These are phyloP conservation scores for Thaumatotibia leucotreta DNA, from an alignment of 1,140 invertebrate genomes.

Conservation along the genomic window DNA sequence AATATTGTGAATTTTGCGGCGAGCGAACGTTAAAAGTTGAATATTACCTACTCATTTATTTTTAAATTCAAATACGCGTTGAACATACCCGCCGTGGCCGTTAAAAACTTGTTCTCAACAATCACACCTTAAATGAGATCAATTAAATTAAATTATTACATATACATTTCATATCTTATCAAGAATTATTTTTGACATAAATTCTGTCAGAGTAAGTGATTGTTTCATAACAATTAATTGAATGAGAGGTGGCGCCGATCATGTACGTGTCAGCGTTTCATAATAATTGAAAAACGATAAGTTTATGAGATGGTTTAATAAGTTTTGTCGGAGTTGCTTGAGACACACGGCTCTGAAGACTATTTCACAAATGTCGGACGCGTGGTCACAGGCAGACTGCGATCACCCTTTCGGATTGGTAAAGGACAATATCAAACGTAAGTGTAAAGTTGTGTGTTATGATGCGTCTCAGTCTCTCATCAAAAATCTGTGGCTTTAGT, in stretches of 20 bases:
- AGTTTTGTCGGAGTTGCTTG: not conserved
- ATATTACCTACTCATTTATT: too few relatives aligned
- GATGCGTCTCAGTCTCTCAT: too few relatives aligned
- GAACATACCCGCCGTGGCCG: too few relatives aligned
- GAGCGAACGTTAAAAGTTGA: too few relatives aligned
- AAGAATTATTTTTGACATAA: not conserved
- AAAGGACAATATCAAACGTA: too few relatives aligned
- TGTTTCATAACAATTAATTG: conserved; percentile 11
- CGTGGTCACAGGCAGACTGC: too few relatives aligned
- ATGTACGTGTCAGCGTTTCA: not conserved
- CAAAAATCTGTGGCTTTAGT: too few relatives aligned
- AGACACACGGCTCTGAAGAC: not conserved
- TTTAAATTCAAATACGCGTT: too few relatives aligned
- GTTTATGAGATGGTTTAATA: not conserved
- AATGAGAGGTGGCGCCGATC: not conserved
- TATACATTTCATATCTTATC: not conserved
- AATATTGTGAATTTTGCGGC: too few relatives aligned
- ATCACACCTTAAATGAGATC: not conserved
- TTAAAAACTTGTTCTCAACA: not conserved
- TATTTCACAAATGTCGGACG: too few relatives aligned
- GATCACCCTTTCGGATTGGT: too few relatives aligned
- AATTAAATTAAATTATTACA: not conserved
- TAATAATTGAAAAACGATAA: conserved; percentile 8
- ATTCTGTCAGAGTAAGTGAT: not conserved
- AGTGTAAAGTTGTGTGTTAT: too few relatives aligned